phyloP scores from a whole-genome alignment of 1,140 invertebrate species.

The Platyura marginata region DNA sequence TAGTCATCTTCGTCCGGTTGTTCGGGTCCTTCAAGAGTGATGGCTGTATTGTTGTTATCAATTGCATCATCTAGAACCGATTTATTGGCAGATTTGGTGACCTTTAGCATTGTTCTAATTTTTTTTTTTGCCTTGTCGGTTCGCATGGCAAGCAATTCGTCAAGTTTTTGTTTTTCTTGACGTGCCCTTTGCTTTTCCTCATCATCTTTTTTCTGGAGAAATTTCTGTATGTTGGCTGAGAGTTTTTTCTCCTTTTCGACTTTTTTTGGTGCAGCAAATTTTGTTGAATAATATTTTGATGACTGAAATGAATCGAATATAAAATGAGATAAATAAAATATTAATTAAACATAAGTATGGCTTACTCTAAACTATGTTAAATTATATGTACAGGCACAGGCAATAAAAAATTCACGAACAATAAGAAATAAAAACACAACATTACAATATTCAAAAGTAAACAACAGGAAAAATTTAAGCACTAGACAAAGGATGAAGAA shows the following conservation, averaged over 20 bases:
- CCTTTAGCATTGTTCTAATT: conserved; percentile 39
- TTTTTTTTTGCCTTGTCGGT: conserved; percentile 51
- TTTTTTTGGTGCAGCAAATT: conserved; percentile 67
- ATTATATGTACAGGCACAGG: too few species aligned
- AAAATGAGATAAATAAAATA: too few species aligned
- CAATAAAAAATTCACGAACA: too few species aligned
- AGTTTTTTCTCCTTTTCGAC: conserved; percentile 42
- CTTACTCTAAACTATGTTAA: too few species aligned
- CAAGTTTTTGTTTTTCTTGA: conserved; percentile 41
- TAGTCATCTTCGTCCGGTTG: conserved; percentile 82
- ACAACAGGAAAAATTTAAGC: too few species aligned
- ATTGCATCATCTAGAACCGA: conserved; percentile 65
- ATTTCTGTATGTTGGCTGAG: conserved; percentile 62
- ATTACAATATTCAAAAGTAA: too few species aligned
- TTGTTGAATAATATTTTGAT: conserved; percentile 47
- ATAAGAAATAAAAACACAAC: too few species aligned
- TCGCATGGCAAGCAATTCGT: conserved; percentile 48
- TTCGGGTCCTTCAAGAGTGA: conserved; percentile 47
- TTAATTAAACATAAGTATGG: too few species aligned
- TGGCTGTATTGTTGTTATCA: conserved; percentile 53
- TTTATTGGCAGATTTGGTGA: conserved; percentile 77
- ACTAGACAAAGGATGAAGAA: too few species aligned
- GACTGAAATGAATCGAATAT: too few species aligned
- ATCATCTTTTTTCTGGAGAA: conserved; percentile 58
- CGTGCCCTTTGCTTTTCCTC: conserved; percentile 47